phyloP scores from a whole-genome alignment of 2,888 invertebrate genomes.

The Phortica okadai region DNA sequence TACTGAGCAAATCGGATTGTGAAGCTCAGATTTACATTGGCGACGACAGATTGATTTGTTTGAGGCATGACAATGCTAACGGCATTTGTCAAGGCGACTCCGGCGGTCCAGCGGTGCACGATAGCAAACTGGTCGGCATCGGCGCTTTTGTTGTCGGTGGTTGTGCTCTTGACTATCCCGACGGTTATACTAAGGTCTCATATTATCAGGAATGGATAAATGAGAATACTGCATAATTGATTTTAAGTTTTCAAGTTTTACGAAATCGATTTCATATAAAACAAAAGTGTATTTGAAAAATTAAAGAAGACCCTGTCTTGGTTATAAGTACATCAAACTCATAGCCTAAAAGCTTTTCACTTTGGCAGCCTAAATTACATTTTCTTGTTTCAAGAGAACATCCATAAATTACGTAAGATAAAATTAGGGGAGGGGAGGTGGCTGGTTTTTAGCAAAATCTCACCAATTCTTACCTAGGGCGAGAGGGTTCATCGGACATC shows the following conservation, averaged over 20 bases:
- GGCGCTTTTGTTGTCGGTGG: slow-evolving; percentile 66
- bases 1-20: slow-evolving; percentile 59
- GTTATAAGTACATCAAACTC: no score
- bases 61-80: slow-evolving; percentile 54
- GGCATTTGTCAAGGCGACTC: slow-evolving; percentile 73
- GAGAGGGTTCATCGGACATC: no score
- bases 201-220: slow-evolving; percentile 61
- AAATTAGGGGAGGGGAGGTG: no score
- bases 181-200: slow-evolving; percentile 70
- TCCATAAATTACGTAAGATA: no score
- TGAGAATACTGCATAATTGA: slow-evolving; percentile 38
- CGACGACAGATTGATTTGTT: slow-evolving; percentile 64
- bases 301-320: no score
- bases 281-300: background rate
- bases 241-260: no score
- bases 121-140: slow-evolving; percentile 67
- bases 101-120: slow-evolving; percentile 71
- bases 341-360: no score
- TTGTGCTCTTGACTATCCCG: slow-evolving; percentile 65
- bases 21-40: slow-evolving; percentile 48
- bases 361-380: no score
- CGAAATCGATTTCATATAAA: background rate
- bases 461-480: no score
- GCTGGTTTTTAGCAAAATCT: no score
- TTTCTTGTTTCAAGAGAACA: no score